These are phyloP conservation scores for Neria commutata DNA, from an alignment of 2,888 invertebrate genomes.

Conservation along the genomic window DNA sequence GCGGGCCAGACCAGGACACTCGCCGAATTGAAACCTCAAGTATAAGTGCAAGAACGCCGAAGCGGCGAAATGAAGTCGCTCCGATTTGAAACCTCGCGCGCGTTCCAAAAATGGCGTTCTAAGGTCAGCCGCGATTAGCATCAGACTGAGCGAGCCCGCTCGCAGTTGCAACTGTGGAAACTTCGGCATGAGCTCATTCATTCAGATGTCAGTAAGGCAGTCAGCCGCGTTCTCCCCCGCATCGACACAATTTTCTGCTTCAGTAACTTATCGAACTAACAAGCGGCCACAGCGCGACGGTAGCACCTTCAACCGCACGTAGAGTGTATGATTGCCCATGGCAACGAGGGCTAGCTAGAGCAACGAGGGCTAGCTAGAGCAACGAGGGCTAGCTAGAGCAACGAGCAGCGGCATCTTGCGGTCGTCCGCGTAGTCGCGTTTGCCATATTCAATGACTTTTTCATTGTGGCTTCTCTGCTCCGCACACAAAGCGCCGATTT, in stretches of 20 bases:
- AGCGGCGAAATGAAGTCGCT: not conserved
- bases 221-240: no score
- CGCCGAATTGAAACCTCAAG: conserved; percentile 14
- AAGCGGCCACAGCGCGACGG: conserved; percentile 16
- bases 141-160: not conserved
- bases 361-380: not conserved
- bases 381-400: not conserved
- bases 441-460: no score
- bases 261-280: conserved; percentile 41
- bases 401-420: not conserved
- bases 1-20: conserved; percentile 1
- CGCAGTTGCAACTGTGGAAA: not conserved
- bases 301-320: no score
- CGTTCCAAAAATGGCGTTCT: conserved; percentile 10
- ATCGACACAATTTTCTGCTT: conserved; percentile 26
- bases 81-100: not conserved
- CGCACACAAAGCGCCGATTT: no score
- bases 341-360: not conserved
- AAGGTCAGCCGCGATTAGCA: conserved; percentile 8
- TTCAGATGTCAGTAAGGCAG: no score
- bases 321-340: not conserved
- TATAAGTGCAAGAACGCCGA: not conserved
- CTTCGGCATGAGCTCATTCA: not conserved
- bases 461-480: no score
- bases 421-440: no score